phyloP scores from a whole-genome alignment of 1,140 invertebrate genomes.

The Lepidostoma basale region DNA sequence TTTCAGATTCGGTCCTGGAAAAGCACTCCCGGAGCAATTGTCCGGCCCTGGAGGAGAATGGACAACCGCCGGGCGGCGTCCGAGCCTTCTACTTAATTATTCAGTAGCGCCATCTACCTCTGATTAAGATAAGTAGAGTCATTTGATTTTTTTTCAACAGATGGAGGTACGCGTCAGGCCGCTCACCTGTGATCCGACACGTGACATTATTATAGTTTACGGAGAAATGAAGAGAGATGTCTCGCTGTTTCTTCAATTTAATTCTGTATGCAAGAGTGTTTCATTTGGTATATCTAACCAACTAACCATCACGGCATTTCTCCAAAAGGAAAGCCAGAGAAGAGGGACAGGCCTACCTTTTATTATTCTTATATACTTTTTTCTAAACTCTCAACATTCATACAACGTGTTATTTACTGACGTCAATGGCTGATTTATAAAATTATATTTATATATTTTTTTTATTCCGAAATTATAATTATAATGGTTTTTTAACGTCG shows the following conservation, averaged over 20 bases:
- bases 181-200: background rate
- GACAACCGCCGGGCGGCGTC: background rate
- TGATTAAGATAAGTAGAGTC: slow-evolving; percentile 30
- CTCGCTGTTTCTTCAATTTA: background rate
- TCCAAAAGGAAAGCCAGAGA: too few relatives aligned
- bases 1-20: background rate
- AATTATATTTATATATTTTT: background rate
- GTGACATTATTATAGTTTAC: slow-evolving; percentile 14
- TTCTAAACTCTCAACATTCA: too few relatives aligned
- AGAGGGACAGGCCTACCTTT: too few relatives aligned
- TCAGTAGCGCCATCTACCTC: slow-evolving; percentile 27
- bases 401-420: too few relatives aligned
- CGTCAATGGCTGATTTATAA: too few relatives aligned
- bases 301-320: too few relatives aligned
- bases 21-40: background rate
- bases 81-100: slow-evolving; percentile 8
- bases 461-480: background rate
- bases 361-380: too few relatives aligned
- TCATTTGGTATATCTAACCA: too few relatives aligned
- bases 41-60: background rate
- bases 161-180: slow-evolving; percentile 5
- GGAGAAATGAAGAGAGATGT: slow-evolving; percentile 13
- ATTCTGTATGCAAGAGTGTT: too few relatives aligned
- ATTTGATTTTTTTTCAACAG: slow-evolving; percentile 27
- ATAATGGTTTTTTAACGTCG: too few relatives aligned